Evolutionary conservation across 2,888 invertebrate species (phyloP).

Genomic region (Apamea epomidion): DNA sequence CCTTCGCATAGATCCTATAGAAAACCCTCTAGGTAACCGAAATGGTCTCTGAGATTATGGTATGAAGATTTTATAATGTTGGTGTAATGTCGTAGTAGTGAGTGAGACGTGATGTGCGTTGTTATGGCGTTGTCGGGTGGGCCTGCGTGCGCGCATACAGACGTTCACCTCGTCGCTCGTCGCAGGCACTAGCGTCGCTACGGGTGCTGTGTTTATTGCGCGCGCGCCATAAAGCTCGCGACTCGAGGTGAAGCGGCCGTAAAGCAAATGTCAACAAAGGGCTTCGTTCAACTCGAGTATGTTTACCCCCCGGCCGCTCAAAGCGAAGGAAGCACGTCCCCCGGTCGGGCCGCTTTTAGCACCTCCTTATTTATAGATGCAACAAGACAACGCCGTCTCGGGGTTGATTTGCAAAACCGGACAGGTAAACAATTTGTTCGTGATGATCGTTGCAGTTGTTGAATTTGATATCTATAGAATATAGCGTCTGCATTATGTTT

Average conservation of each 20-base stretch:
- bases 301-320: conserved; percentile 88
- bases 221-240: conserved; percentile 78
- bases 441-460: conserved; percentile 72
- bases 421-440: conserved; percentile 80
- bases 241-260: conserved; percentile 81
- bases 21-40: background rate
- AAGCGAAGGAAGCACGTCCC: conserved; percentile 89
- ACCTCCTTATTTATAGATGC: conserved; percentile 90
- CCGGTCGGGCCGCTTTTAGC: conserved; percentile 89
- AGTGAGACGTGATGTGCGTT: conserved; percentile 43
- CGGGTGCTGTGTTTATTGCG: conserved; percentile 78
- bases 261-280: conserved; percentile 89
- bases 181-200: conserved; percentile 66
- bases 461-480: conserved; percentile 5
- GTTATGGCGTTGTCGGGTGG: conserved; percentile 61
- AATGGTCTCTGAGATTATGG: background rate
- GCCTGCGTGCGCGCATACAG: conserved; percentile 53
- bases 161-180: conserved; percentile 69
- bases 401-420: conserved; percentile 87
- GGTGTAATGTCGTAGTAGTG: conserved; percentile 40
- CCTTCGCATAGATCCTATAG: background rate
- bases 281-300: conserved; percentile 82
- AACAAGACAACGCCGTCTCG: conserved; percentile 82
- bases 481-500: conserved; percentile 45
- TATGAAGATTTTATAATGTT: conserved; percentile 11